phyloP scores from a whole-genome alignment of 2,113 vertebrate species.

The Centropus unirufus region DNA sequence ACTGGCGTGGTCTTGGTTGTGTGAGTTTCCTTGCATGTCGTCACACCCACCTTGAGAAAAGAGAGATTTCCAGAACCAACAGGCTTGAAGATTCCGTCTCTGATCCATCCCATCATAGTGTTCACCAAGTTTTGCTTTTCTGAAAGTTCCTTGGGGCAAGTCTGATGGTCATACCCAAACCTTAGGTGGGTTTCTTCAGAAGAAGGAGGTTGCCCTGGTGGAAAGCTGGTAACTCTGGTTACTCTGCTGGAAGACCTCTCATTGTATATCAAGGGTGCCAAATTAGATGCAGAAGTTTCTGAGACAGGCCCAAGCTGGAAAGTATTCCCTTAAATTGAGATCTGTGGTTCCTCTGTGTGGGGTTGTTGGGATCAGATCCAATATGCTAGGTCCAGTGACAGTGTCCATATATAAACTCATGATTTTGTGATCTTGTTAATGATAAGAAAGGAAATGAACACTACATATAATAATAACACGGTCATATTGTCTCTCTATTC shows the following conservation, averaged over 20 bases:
- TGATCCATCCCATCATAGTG: not conserved
- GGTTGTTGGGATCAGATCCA: not conserved
- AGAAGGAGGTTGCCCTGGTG: not conserved
- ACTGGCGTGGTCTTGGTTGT: fast-evolving
- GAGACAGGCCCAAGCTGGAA: not conserved
- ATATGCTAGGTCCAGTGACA: not conserved
- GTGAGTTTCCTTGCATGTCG: not conserved
- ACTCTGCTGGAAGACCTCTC: fast-evolving
- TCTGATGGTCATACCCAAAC: fast-evolving
- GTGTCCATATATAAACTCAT: not conserved
- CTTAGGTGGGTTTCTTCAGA: not conserved
- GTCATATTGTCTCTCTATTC: not conserved
- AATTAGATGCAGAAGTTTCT: not conserved
- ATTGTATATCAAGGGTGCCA: not conserved
- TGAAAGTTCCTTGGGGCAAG: not conserved
- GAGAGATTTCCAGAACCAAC: not conserved
- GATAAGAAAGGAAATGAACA: not conserved
- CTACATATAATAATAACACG: no score
- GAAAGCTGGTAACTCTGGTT: not conserved
- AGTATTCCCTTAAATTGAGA: not conserved
- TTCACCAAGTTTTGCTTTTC: not conserved
- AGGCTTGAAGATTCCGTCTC: not conserved
- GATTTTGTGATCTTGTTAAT: not conserved
- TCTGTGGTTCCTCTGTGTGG: not conserved
- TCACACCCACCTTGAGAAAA: not conserved